Conservation (phyloP, 2,113 vertebrate genomes). For the Noctilio leporinus region DNA sequence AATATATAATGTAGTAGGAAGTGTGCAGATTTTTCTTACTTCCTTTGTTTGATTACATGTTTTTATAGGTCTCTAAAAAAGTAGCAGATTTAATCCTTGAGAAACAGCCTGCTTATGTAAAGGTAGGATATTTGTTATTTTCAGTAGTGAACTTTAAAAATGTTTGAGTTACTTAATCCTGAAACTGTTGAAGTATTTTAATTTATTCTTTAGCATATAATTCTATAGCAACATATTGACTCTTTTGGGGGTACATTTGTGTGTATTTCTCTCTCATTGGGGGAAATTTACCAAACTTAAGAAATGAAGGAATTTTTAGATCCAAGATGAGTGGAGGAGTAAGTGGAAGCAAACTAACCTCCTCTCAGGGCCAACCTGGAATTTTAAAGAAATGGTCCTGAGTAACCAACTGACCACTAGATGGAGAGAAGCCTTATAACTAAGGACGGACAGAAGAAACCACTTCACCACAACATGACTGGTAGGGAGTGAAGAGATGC, state of each 20-base stretch:
- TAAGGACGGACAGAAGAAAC: no score
- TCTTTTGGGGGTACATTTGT: neutral
- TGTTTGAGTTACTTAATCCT: neutral
- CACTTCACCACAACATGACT: no score
- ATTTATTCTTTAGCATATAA: neutral
- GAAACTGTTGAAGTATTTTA: neutral
- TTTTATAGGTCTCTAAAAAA: slow-evolving; percentile 94
- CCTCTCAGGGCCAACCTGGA: no score
- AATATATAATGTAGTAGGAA: neutral
- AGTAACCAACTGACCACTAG: no score
- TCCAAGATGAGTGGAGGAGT: no score
- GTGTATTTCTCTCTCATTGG: neutral
- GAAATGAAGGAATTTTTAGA: neutral
- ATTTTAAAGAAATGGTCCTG: no score
- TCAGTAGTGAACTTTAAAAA: slow-evolving; percentile 5
- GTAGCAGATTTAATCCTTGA: slow-evolving; percentile 98
- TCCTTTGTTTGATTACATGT: slow-evolving; percentile 38
- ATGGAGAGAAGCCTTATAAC: no score
- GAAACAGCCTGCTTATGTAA: slow-evolving; percentile 97
- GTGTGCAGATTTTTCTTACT: slow-evolving; percentile 18
- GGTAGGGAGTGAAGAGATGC: no score
- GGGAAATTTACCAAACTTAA: neutral
- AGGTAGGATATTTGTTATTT: slow-evolving; percentile 84
- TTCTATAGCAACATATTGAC: neutral
- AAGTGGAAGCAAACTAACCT: no score